A percentile compares a stretch with the other conserved stretches of the same genome.
phyloP scores from a whole-genome alignment of 2,113 vertebrate species.

The Gracilinanus agilis region DNA sequence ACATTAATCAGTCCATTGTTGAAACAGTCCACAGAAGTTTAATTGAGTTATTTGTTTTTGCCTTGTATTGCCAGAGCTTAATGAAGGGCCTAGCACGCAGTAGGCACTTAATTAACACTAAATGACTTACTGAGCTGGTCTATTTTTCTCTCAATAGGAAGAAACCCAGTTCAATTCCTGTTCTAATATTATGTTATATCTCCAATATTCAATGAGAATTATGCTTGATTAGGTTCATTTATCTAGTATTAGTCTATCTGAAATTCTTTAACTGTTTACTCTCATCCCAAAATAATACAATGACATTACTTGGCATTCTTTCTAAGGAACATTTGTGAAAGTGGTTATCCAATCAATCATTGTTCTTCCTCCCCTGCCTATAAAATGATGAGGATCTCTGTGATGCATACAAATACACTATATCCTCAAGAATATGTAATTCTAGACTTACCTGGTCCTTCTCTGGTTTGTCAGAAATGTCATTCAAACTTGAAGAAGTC shows the following conservation, averaged over 20 bases:
- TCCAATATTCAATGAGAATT: background rate
- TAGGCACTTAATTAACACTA: background rate
- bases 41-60: background rate
- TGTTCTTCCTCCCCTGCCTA: background rate
- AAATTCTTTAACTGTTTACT: background rate
- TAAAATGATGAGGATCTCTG: background rate
- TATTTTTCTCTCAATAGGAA: background rate
- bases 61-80: background rate
- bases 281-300: background rate
- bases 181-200: background rate
- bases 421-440: background rate
- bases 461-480: conserved; percentile 98
- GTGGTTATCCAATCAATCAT: background rate
- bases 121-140: too few relatives aligned
- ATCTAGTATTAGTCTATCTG: background rate
- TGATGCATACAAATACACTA: background rate
- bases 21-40: background rate
- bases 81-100: background rate
- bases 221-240: background rate
- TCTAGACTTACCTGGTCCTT: conserved; percentile 94
- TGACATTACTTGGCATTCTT: background rate
- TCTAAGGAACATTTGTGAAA: background rate
- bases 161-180: background rate
- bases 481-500: conserved; percentile 94
- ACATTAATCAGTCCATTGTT: background rate